These are phyloP conservation scores for Chloropsis cyanopogon DNA, from an alignment of 2,113 vertebrate species.

Conservation along the genomic window DNA sequence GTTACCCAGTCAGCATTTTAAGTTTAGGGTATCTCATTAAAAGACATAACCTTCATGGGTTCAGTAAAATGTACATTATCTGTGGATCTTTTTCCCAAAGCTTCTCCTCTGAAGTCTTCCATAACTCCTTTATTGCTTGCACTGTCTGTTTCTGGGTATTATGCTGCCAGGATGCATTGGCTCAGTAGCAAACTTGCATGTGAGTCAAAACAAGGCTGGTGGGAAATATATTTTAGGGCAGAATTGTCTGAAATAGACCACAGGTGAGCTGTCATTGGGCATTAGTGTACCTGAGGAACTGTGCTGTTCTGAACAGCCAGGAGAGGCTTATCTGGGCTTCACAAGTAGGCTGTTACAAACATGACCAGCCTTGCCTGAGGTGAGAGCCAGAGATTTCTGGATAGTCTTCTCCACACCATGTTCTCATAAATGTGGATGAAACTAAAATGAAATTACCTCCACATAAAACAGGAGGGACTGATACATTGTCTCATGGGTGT, in stretches of 20 bases:
- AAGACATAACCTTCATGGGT: background rate
- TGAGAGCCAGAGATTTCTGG: background rate
- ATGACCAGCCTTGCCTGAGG: background rate
- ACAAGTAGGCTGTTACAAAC: conserved; percentile 11
- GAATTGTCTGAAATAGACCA: background rate
- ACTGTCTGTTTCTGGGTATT: background rate
- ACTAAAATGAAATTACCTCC: background rate
- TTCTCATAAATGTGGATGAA: background rate
- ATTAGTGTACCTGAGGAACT: background rate
- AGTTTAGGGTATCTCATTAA: background rate
- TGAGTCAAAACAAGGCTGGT: background rate
- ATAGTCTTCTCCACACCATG: background rate
- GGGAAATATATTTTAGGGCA: background rate
- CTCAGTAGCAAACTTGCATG: background rate
- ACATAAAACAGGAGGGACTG: background rate
- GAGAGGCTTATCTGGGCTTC: conserved; percentile 18
- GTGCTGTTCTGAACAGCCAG: background rate
- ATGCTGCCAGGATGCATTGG: background rate
- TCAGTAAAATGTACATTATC: background rate
- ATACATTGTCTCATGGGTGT: background rate
- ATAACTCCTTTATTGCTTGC: background rate
- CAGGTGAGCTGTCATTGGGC: background rate
- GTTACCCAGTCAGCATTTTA: background rate
- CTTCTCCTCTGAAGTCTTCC: background rate
- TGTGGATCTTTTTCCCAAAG: background rate